Base-by-base conservation (phyloP, 2,113 vertebrate genomes). In the Paramisgurnus dabryanus region DNA sequence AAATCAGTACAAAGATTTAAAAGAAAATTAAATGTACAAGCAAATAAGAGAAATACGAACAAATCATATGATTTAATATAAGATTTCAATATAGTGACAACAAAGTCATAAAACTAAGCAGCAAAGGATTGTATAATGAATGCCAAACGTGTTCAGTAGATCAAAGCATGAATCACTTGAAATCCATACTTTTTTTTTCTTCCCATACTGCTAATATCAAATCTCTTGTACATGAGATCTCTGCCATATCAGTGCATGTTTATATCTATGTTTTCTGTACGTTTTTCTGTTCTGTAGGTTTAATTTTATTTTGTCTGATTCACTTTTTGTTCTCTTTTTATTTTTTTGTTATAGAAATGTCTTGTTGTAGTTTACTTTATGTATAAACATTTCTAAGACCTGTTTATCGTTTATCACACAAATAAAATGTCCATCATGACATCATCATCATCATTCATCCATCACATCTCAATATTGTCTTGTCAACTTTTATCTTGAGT, bases 381-480 rank as follows among this genome's bases (percentile, higher is more conserved):
- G 70, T 73, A 13, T 53, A 41, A 64, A 8, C 53, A 74, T 60
- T 80, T 63, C 6, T 43, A 45, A 53, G 11, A 67, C 60, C 9
- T 83, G 40, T 79, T 17, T 45, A 79, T 73, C 22, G 39, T 66
- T 66, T 22, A 34, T 34, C 27, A 12, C 50, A 40, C 27, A 40
- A 78, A 78, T 80, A 27, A 81, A 81, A 74, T 61, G 63, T 61
- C 45, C 45, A 63, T 76, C 71, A 76, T 34, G 55, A 76, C 82
- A 82, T 83, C 83, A 22, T 22, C 22, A 22, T 0, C 22, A 22
- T 22, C 22, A 22, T 22, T 22, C 22, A 60, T 60, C 17, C 70
- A 86, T 76, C 73, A 78, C 73, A 78, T 82, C 76, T 82, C 50
- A 87, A 83, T 84, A 82, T 84, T 81, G 60, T 83, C 47, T 40